Evolutionary conservation across 2,888 invertebrate genomes (phyloP).

Genomic region (Tetranychus piercei): DNA sequence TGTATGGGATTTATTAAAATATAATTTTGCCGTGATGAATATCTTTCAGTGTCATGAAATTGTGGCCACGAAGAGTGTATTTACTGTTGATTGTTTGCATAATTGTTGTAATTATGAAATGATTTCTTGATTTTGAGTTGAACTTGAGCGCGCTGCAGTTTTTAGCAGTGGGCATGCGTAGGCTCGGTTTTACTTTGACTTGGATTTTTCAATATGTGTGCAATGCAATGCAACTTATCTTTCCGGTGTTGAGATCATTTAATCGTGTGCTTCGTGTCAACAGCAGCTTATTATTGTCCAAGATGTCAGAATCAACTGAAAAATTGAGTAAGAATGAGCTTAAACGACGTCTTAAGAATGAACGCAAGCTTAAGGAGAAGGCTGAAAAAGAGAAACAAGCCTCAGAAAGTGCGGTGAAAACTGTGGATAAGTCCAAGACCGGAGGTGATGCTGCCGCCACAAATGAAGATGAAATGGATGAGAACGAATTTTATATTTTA

Average conservation of each 20-base stretch:
- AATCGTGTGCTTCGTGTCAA: neutral
- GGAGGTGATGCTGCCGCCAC: conserved; percentile 21
- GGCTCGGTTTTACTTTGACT: too few species aligned
- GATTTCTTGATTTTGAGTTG: too few species aligned
- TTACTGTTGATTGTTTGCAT: too few species aligned
- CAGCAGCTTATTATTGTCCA: neutral
- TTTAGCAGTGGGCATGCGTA: too few species aligned
- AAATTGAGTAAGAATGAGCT: conserved; percentile 49
- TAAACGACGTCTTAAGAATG: conserved; percentile 73
- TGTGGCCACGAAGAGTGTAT: too few species aligned
- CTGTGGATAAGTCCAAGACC: conserved; percentile 35
- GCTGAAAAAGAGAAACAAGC: conserved; percentile 42
- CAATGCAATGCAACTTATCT: neutral
- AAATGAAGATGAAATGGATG: conserved; percentile 57
- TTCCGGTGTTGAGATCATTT: conserved; percentile 1
- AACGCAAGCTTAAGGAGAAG: conserved; percentile 81
- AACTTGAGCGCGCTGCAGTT: too few species aligned
- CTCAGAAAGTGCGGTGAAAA: conserved; percentile 27
- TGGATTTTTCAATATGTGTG: too few species aligned
- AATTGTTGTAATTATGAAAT: too few species aligned
- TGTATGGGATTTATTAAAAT: too few species aligned
- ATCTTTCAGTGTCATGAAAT: too few species aligned
- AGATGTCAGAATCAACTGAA: neutral
- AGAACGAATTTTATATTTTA: conserved; percentile 82
- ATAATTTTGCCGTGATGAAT: too few species aligned